phyloP scores from a whole-genome alignment of 2,888 invertebrate species.

The Meloe dianella region DNA sequence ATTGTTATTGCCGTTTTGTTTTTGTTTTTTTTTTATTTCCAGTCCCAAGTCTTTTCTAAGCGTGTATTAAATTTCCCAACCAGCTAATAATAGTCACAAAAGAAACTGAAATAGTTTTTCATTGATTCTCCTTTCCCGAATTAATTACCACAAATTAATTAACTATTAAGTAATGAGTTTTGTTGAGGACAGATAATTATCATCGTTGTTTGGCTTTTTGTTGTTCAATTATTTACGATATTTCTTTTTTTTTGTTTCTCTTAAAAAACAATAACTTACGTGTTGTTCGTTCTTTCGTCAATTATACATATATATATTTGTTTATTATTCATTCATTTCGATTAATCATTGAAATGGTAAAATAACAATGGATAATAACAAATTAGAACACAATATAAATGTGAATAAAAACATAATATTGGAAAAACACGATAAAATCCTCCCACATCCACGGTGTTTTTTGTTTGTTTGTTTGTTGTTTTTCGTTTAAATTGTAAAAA shows the following conservation, averaged over 20 bases:
- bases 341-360: not conserved
- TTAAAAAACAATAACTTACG: no score
- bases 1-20: not conserved
- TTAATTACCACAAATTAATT: not conserved
- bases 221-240: no score
- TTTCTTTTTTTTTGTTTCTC: no score
- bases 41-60: no score
- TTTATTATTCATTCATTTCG: no score
- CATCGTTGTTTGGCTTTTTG: no score
- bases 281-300: no score
- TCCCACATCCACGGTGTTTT: no score
- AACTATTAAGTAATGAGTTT: not conserved
- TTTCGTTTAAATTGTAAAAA: not conserved
- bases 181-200: not conserved
- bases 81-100: no score
- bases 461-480: no score
- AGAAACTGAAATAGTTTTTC: not conserved
- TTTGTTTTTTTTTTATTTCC: not conserved
- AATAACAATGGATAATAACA: constrained; percentile 2
- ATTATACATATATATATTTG: no score
- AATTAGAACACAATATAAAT: not conserved
- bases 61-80: no score
- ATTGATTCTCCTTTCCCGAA: not conserved
- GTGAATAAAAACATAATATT: not conserved
- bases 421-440: not conserved